A percentile compares a stretch with the other conserved stretches of the same genome.
Conservation (phyloP, 2,797 vertebrate species). For the Myotis pilosus region DNA sequence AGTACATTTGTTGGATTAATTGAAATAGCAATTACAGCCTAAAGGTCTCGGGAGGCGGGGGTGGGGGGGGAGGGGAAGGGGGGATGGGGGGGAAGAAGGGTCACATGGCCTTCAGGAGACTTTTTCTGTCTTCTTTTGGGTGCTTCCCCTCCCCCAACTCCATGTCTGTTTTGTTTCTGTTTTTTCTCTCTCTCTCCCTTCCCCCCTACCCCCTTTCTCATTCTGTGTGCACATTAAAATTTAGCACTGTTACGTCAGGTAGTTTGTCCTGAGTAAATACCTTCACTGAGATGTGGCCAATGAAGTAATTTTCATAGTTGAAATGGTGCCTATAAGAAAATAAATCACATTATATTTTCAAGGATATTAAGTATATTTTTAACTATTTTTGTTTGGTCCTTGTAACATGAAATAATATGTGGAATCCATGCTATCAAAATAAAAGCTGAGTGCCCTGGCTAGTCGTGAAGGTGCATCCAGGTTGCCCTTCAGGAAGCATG, state of each 20-base stretch:
- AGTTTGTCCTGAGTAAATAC: neutral
- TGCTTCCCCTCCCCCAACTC: neutral
- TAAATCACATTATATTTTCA: conserved; percentile 42
- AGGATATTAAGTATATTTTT: neutral
- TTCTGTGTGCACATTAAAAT: neutral
- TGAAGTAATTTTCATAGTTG: conserved; percentile 16
- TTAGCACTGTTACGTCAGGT: neutral
- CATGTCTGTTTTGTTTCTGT: neutral
- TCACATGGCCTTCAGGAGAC: neutral
- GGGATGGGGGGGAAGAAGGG: neutral
- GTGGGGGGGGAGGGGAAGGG: fast-evolving
- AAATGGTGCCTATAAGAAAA: conserved; percentile 37
- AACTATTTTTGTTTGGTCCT: conserved; percentile 5
- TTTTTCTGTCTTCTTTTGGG: neutral
- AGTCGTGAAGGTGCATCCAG: no score
- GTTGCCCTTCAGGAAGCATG: neutral
- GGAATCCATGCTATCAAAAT: neutral
- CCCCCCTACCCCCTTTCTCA: neutral
- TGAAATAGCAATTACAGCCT: neutral
- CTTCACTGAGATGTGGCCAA: neutral
- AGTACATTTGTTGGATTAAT: neutral
- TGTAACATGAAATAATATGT: neutral
- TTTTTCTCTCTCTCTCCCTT: fast-evolving
- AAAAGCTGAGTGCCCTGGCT: neutral
- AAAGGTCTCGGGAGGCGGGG: neutral